phyloP scores from a whole-genome alignment of 2,113 vertebrate genomes.

The Cololabis saira region DNA sequence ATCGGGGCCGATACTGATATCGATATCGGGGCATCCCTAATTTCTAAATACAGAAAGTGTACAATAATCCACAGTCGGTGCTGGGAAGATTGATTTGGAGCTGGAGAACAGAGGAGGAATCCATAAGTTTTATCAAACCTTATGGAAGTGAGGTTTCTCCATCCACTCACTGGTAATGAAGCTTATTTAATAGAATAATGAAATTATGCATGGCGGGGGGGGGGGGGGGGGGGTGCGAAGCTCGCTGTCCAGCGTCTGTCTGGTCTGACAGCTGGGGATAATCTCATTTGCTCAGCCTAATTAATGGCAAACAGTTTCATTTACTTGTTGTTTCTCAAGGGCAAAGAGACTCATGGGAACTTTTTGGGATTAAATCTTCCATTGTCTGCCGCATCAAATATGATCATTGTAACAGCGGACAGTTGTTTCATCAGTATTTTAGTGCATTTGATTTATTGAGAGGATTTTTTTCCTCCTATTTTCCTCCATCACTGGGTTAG shows the following conservation, averaged over 20 bases:
- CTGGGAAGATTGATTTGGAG: too few relatives aligned
- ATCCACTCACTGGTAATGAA: slow-evolving; percentile 54
- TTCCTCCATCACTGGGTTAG: too few relatives aligned
- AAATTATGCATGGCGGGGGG: slow-evolving; percentile 60
- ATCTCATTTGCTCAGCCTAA: slow-evolving; percentile 67
- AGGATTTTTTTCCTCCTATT: too few relatives aligned
- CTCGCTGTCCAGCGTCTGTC: slow-evolving; percentile 37
- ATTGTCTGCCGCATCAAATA: background rate
- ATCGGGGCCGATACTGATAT: too few relatives aligned
- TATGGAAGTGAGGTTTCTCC: slow-evolving; percentile 15
- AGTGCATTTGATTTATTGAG: too few relatives aligned
- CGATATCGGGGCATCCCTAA: too few relatives aligned
- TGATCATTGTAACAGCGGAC: background rate
- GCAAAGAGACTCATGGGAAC: slow-evolving; percentile 53
- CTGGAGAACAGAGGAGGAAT: too few relatives aligned
- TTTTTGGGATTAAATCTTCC: slow-evolving; percentile 16
- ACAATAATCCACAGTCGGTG: too few relatives aligned
- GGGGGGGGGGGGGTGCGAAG: slow-evolving; percentile 21
- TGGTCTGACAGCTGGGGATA: slow-evolving; percentile 71
- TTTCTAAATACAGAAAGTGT: too few relatives aligned
- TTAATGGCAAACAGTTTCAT: slow-evolving; percentile 62
- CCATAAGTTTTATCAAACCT: slow-evolving; percentile 49
- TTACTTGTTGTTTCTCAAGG: slow-evolving; percentile 67
- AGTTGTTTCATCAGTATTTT: too few relatives aligned
- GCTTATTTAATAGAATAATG: slow-evolving; percentile 72